Percentiles rank a stretch among this genome's conserved stretches.
phyloP scores from a whole-genome alignment of 2,113 vertebrate genomes.

The Picathartes gymnocephalus region DNA sequence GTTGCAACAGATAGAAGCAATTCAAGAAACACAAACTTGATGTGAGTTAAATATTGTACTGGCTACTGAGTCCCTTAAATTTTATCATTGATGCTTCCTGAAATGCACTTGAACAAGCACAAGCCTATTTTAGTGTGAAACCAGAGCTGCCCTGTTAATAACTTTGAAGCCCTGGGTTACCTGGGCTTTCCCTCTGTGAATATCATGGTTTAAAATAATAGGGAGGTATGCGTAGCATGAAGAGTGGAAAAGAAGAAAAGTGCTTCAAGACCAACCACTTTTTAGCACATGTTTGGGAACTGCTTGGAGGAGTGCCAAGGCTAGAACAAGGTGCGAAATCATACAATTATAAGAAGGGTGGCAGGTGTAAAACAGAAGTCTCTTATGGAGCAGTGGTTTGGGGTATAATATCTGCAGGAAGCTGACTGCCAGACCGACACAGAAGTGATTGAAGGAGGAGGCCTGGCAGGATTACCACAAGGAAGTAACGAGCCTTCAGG shows the following conservation, averaged over 20 bases:
- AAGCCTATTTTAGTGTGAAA: background rate
- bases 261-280: constrained; percentile 41
- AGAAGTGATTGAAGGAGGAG: constrained; percentile 34
- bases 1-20: background rate
- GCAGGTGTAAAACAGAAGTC: constrained; percentile 64
- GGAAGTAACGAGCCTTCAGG: constrained; percentile 40
- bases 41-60: background rate
- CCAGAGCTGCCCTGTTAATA: background rate
- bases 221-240: background rate
- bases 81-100: background rate
- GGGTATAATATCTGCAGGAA: constrained; percentile 34
- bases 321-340: constrained; percentile 49
- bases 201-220: constrained; percentile 25
- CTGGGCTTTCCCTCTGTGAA: background rate
- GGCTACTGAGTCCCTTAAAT: background rate
- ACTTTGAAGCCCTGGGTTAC: background rate
- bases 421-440: constrained; percentile 35
- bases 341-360: constrained; percentile 38
- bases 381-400: constrained; percentile 46
- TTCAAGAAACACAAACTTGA: background rate
- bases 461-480: constrained; percentile 39
- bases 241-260: constrained; percentile 15
- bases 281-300: constrained; percentile 1
- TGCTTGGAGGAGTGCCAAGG: constrained; percentile 26
- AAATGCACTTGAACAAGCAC: background rate